phyloP scores from a whole-genome alignment of 2,113 vertebrate species.

The Sturnira hondurensis region DNA sequence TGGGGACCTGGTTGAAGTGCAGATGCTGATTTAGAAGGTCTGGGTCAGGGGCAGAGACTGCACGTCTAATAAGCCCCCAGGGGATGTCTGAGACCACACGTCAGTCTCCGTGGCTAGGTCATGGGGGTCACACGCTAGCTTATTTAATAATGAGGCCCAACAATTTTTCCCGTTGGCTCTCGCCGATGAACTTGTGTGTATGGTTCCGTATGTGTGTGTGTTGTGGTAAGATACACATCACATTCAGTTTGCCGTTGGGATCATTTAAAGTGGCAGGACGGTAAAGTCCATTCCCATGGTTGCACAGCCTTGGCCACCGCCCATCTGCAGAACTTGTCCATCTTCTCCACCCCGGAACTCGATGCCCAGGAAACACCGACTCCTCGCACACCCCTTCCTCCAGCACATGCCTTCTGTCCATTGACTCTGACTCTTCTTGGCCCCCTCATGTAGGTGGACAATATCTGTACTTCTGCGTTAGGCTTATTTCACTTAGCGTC shows the following conservation, averaged over 20 bases:
- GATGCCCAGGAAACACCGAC: not conserved
- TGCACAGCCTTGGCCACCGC: not conserved
- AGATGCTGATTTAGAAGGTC: not conserved
- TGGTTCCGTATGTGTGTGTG: not conserved
- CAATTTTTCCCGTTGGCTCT: not conserved
- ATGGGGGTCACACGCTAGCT: too few relatives aligned
- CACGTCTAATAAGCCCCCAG: not conserved
- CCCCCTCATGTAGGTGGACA: not conserved
- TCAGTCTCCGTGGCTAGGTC: not conserved
- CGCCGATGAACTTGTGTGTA: not conserved
- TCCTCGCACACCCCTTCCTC: accelerated
- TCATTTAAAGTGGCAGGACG: not conserved
- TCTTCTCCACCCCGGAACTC: not conserved
- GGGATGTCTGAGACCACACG: not conserved
- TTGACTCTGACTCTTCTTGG: not conserved
- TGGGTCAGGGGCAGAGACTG: not conserved
- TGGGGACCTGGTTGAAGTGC: not conserved
- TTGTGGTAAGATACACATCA: not conserved
- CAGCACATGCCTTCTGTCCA: not conserved
- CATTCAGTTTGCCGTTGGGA: not conserved
- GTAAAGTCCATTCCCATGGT: not conserved
- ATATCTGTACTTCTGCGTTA: not conserved
- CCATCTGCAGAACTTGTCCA: not conserved
- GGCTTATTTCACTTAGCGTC: not conserved
- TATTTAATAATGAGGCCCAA: not conserved